Conservation (phyloP, 2,888 invertebrate genomes). For the Tupiocoris notatus region DNA sequence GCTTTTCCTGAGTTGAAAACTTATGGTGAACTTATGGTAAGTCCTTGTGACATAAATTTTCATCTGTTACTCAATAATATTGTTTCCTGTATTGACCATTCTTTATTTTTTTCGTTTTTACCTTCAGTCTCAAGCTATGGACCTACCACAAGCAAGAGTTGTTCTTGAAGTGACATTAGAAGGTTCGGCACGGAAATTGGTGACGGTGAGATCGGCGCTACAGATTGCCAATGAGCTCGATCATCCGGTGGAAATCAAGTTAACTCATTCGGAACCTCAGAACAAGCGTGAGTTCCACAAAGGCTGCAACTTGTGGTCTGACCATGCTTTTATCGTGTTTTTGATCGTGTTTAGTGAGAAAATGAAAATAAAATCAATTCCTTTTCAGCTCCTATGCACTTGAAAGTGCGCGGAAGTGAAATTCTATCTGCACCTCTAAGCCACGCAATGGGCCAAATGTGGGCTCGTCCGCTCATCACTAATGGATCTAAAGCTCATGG, state of each 20-base stretch:
- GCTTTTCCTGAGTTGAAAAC: constrained; percentile 56
- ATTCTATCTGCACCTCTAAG: constrained; percentile 69
- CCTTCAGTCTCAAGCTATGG: constrained; percentile 46
- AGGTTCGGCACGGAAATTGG: constrained; percentile 90
- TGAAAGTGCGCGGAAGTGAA: constrained; percentile 45
- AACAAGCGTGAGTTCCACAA: constrained; percentile 53
- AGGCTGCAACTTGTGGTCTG: no score
- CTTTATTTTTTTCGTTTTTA: no score
- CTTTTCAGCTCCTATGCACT: constrained; percentile 46
- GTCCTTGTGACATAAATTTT: no score
- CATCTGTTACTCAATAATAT: no score
- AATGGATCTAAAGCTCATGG: constrained; percentile 50
- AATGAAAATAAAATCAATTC: no score
- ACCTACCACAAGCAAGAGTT: constrained; percentile 65
- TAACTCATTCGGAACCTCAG: constrained; percentile 61
- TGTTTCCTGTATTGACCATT: no score
- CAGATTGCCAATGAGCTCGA: constrained; percentile 74
- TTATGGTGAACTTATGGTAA: constrained; percentile 22
- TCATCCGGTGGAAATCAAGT: constrained; percentile 68
- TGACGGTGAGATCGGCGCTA: constrained; percentile 88
- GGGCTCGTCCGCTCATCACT: constrained; percentile 66
- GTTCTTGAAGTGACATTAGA: constrained; percentile 90
- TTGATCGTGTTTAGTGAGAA: no score
- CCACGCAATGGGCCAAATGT: constrained; percentile 71
- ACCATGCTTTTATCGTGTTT: not conserved